Evolutionary conservation across 2,797 vertebrate species (phyloP), one percentile per base, ranked within the genome.

Genomic region (Acomys russatus): DNA sequence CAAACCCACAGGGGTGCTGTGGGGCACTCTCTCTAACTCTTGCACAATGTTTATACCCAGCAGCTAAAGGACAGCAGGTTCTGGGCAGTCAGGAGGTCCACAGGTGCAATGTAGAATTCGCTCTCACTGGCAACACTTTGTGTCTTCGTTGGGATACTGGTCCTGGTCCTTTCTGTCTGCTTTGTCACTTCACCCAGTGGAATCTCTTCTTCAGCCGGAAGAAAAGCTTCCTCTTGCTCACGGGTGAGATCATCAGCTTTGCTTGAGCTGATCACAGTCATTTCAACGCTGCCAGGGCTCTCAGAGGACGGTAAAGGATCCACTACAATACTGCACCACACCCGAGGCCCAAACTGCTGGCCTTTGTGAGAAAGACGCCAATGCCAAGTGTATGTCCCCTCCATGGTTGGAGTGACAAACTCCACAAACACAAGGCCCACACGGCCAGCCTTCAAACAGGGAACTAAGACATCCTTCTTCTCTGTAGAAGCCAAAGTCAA

Each of bases 271-370:
- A 91, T 71, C 64, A 96, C 28, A 35, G 74, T 90, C 92, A 97
- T 97, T 91, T 96, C 97, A 28, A 44, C 44, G 44, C 44, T 71
- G 80, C 97, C 97, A 18, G 88, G 3, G 0, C 22, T 95, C 44
- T 97, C 98, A 95, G 96, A 56, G 94, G 98, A 92, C 95, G 98
- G 93, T 77, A 98, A 98, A 33, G 99, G 98, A 96, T 99, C 99
- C 96, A 99, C 99, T 97, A 99, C 99, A 97, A 99, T 99, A 98
- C 99, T 99, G 98, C 99, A 99, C 99, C 99, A 99, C 96, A 99
- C 99, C 49, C 99, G 99, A 3, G 99, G 99, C 91, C 99, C 99
- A 97, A 99, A 99, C 98, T 99, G 99, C 23, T 99, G 99, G 71
- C 99, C 99, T 96, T 98, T 99, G 98, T 99, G 99, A 54, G 99